Evolutionary conservation across 2,888 invertebrate genomes (phyloP), one percentile per base, ranked within the genome.

Genomic region (Fragum fragum): DNA sequence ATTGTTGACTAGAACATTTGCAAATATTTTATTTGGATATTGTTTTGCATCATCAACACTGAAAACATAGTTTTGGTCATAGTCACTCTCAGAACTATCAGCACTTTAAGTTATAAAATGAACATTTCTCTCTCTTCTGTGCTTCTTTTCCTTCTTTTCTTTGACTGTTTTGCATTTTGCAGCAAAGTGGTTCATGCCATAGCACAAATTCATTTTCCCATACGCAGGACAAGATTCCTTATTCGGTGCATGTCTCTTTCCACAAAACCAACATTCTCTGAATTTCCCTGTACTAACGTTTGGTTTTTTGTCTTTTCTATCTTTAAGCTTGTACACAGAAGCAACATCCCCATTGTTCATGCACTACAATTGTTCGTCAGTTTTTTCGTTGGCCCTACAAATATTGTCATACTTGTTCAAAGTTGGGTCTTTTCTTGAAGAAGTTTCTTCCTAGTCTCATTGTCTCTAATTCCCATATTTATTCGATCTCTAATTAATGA

Each of bases 381-480:
- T 66, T 61, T n/a, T 32, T 79, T 85, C 83, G 55, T 75, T 68
- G 14, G 73, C 26, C 16, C 74, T 21, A 11, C 75, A 73, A 23
- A 83, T 79, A 14, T 81, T 76, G 3, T 75, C 14, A 63, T 81
- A 81, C 29, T 39, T 71, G 5, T 55, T 36, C 18, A 81, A 59
- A 1, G 61, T 74, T 21, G 81, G 36, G 9, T 73, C 63, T 28
- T 52, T 61, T 77, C 73, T n/a, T 71, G 66, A 21, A 83, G 70
- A 14, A 74, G 75, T 52, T 52, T 63, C 69, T 76, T 72, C 39
- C 73, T 68, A 28, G 73, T 76, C 1, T 9, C 42, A 23, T 79
- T 75, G 69, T 82, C 82, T 36, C 69, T n/a, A 23, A 82, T 69
- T n/a, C 79, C 79, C 14, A 74, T 57, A 7, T 76, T 70, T 9